Evolutionary conservation across 2,113 vertebrate species (phyloP).

Genomic region (Hucho hucho): DNA sequence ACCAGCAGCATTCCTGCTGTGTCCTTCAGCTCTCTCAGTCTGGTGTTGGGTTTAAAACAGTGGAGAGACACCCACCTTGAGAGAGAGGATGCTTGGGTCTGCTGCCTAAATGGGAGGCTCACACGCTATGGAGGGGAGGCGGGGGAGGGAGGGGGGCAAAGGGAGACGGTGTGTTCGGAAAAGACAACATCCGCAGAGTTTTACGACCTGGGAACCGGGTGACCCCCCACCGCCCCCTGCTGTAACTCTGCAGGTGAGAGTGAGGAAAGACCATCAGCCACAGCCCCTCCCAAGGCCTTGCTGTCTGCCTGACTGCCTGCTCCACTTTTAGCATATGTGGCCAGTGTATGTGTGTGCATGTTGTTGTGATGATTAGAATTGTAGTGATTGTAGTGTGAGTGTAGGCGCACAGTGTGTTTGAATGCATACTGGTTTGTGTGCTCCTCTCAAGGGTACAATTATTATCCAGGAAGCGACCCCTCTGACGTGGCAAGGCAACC

Average conservation of each 20-base stretch:
- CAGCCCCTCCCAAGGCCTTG: neutral
- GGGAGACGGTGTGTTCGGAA: neutral
- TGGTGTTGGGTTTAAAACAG: too few relatives aligned
- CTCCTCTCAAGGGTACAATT: neutral
- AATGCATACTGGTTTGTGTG: neutral
- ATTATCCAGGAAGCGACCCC: neutral
- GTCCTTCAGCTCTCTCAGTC: too few relatives aligned
- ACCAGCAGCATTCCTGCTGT: too few relatives aligned
- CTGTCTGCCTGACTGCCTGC: neutral
- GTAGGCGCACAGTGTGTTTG: too few relatives aligned
- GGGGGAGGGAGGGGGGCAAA: neutral
- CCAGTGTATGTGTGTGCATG: neutral
- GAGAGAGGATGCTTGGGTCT: constrained; percentile 2
- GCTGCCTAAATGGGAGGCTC: neutral
- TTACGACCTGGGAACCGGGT: constrained; percentile 8
- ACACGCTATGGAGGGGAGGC: neutral
- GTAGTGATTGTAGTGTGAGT: neutral
- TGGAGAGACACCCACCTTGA: too few relatives aligned
- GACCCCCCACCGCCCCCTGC: neutral
- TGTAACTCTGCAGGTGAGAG: neutral
- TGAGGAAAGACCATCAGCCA: neutral
- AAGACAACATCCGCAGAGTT: constrained; percentile 1
- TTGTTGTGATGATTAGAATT: neutral
- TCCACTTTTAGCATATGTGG: neutral
- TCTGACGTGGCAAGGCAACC: neutral